Percentiles rank a stretch among this genome's conserved stretches.
Evolutionary conservation across 2,113 vertebrate species (phyloP).

Genomic region (Otolemur garnettii): DNA sequence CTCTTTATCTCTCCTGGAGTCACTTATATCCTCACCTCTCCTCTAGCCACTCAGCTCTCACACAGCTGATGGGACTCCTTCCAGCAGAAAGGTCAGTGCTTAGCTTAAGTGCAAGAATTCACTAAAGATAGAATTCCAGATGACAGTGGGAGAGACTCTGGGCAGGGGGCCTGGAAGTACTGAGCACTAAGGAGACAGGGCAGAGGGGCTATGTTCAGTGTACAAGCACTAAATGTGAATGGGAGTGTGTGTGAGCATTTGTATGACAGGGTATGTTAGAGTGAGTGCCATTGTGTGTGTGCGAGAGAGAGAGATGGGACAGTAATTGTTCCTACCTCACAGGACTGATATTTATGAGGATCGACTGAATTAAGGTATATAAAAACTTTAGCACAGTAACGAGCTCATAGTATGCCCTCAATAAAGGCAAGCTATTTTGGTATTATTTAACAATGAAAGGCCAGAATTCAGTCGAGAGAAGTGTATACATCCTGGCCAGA

Average conservation of each 20-base stretch:
- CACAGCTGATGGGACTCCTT: neutral
- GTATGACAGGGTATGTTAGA: neutral
- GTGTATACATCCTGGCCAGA: neutral
- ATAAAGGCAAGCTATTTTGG: slow-evolving; percentile 13
- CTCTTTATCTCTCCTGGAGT: neutral
- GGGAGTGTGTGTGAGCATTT: neutral
- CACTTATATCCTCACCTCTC: neutral
- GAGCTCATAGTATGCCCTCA: neutral
- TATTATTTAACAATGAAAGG: slow-evolving; percentile 32
- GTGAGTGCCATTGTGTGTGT: neutral
- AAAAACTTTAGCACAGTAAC: neutral
- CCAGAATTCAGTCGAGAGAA: neutral
- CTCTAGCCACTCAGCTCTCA: neutral
- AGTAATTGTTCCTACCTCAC: neutral
- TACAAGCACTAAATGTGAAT: neutral
- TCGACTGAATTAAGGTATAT: slow-evolving; percentile 7
- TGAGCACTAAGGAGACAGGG: neutral
- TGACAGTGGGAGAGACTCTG: neutral
- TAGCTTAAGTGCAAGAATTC: neutral
- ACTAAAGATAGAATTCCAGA: neutral
- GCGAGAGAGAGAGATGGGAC: neutral
- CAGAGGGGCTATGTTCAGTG: neutral
- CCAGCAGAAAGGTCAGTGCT: neutral
- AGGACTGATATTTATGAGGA: neutral
- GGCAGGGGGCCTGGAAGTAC: neutral